Base-by-base conservation (phyloP, 2,888 invertebrate genomes). In the Lepidochrysops patricia region DNA sequence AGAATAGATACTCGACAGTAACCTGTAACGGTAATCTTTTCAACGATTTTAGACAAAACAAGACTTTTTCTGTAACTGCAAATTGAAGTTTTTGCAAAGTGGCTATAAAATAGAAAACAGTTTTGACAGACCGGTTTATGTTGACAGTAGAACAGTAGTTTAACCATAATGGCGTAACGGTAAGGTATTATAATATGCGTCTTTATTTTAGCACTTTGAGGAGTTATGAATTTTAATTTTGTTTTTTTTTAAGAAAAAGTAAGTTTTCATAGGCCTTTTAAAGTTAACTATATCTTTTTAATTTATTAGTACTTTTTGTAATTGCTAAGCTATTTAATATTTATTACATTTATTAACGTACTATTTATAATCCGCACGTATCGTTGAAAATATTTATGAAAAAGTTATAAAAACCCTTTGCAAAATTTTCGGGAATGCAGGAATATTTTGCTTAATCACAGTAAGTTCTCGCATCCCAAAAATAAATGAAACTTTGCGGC, bases 391-490 rank as follows among this genome's bases (percentile, higher is more conserved):
- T 54, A 12, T 32, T 54, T 32, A 54, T 54, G 15, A 32, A 54
- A 29, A 32, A 26, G 7, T 27, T 26, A 52, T 27, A 52, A 27
- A 32, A 54, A 15, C 3, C 3, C 52, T 52, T 52, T 9, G 32
- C 12, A 32, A 26, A 29, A 29, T 15, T 54, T 54, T 54, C 19
- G 27, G n/a, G 12, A 19, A 25, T 32, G 29, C 27, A 29, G 19
- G 32, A 54, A 54, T 29, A 54, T 54, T 54, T 54, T 54, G 32
- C 29, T 19, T 54, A 54, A 54, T 54, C 32, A 32, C 29, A 32
- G 32, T 54, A 54, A 54, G 54, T 54, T 54, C 54, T 54, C 54
- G 54, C 54, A 54, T 54, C 54, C 54, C 54, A 27, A 54, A 54
- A 54, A 54, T 54, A 54, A 54, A 54, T 12, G 32, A 32, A 54